These are phyloP conservation scores for Cosmia pyralina DNA, from an alignment of 2,888 invertebrate species.

Conservation along the genomic window DNA sequence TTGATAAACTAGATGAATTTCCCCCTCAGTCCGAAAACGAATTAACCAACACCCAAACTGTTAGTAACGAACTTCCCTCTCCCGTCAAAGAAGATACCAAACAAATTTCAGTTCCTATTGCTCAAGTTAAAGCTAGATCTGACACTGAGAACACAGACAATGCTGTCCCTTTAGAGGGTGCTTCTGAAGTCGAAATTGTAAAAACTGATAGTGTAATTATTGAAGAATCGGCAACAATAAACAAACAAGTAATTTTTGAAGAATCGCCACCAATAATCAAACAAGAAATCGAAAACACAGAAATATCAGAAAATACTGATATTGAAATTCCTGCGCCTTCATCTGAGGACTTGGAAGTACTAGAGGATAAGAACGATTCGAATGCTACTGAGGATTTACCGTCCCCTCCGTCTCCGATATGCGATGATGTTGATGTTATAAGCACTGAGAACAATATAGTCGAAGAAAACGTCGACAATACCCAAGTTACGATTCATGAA, in stretches of 20 bases:
- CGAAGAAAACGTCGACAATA: conserved; percentile 61
- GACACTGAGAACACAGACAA: conserved; percentile 38
- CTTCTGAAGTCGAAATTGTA: conserved; percentile 37
- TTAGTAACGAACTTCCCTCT: conserved; percentile 66
- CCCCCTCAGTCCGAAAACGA: conserved; percentile 61
- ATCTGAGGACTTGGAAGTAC: conserved; percentile 38
- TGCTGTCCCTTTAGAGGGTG: conserved; percentile 28
- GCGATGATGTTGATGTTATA: conserved; percentile 63
- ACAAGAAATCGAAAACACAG: conserved; percentile 32
- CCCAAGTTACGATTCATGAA: conserved; percentile 54
- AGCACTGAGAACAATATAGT: conserved; percentile 45
- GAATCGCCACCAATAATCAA: conserved; percentile 10
- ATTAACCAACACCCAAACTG: conserved; percentile 59
- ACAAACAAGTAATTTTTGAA: conserved; percentile 33
- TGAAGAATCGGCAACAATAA: conserved; percentile 25
- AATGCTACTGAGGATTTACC: conserved; percentile 71
- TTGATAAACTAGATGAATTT: conserved; percentile 68
- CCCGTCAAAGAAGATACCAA: conserved; percentile 66
- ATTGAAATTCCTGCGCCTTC: conserved; percentile 49
- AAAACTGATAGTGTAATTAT: conserved; percentile 32
- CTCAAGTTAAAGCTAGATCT: conserved; percentile 37
- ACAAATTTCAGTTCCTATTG: conserved; percentile 46
- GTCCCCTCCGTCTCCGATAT: conserved; percentile 73
- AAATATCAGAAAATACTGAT: conserved; percentile 34
- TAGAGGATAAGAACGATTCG: conserved; percentile 56